Evolutionary conservation across 2,113 vertebrate genomes (phyloP).

Genomic region (Arvicanthis niloticus): DNA sequence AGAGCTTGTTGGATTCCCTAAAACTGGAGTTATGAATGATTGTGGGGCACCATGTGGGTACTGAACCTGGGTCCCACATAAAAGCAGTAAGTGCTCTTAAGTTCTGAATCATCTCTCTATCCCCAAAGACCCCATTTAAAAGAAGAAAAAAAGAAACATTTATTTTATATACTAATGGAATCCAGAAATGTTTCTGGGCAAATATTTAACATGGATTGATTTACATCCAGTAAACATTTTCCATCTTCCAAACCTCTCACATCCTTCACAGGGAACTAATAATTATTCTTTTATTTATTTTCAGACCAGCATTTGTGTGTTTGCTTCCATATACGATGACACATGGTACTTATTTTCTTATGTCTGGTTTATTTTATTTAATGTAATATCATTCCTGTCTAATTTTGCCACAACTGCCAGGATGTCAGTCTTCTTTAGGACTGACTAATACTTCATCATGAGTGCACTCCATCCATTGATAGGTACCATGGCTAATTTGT

Average conservation of each 20-base stretch:
- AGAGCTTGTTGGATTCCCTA: background rate
- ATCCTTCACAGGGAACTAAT: background rate
- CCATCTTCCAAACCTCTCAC: background rate
- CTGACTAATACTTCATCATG: background rate
- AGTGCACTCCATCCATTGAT: background rate
- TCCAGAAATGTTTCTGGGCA: background rate
- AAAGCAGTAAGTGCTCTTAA: background rate
- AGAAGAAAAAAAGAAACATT: background rate
- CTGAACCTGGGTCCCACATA: background rate
- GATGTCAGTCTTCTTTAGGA: background rate
- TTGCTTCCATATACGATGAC: background rate
- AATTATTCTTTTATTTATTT: background rate
- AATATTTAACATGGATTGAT: background rate
- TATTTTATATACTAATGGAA: background rate
- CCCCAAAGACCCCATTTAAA: background rate
- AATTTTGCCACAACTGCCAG: background rate
- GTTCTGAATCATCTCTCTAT: background rate
- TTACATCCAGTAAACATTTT: background rate
- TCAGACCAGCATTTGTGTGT: background rate
- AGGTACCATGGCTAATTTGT: background rate
- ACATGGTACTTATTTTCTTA: background rate
- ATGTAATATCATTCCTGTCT: background rate
- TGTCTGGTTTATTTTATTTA: background rate
- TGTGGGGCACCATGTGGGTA: background rate
- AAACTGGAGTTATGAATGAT: background rate